Conservation (phyloP, 2,113 vertebrate genomes). For the Corvus cornix region DNA sequence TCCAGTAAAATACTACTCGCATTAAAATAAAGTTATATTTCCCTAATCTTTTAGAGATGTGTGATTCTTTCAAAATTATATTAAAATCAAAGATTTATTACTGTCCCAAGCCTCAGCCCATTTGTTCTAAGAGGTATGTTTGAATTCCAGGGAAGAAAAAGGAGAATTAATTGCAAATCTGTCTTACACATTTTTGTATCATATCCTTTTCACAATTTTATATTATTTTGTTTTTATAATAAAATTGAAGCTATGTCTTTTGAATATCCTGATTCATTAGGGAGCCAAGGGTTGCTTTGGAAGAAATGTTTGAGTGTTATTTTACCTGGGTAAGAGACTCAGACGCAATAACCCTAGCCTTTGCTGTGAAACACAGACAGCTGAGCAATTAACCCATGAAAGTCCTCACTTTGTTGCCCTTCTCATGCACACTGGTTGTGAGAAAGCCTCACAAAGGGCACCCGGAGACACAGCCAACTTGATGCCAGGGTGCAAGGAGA, state of each 20-base stretch:
- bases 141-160: not conserved
- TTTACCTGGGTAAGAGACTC: not conserved
- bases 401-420: not conserved
- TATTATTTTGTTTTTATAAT: not conserved
- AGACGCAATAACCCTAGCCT: not conserved
- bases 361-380: not conserved
- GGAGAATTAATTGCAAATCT: not conserved
- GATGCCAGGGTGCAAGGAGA: not conserved
- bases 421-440: not conserved
- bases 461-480: not conserved
- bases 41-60: constrained; percentile 54
- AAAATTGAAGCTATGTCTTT: not conserved
- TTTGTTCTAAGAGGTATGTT: constrained; percentile 30
- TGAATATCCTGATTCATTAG: not conserved
- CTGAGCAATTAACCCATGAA: not conserved
- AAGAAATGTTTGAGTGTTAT: not conserved
- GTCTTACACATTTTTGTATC: not conserved
- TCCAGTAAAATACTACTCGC: constrained; percentile 53
- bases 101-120: not conserved
- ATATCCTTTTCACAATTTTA: not conserved
- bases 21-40: constrained; percentile 64
- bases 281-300: not conserved
- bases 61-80: constrained; percentile 57
- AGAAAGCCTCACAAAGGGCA: not conserved
- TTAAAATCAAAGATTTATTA: constrained; percentile 53